A percentile compares a stretch with the other conserved stretches of the same genome.
phyloP scores from a whole-genome alignment of 2,113 vertebrate species.

The Oenanthe melanoleuca region DNA sequence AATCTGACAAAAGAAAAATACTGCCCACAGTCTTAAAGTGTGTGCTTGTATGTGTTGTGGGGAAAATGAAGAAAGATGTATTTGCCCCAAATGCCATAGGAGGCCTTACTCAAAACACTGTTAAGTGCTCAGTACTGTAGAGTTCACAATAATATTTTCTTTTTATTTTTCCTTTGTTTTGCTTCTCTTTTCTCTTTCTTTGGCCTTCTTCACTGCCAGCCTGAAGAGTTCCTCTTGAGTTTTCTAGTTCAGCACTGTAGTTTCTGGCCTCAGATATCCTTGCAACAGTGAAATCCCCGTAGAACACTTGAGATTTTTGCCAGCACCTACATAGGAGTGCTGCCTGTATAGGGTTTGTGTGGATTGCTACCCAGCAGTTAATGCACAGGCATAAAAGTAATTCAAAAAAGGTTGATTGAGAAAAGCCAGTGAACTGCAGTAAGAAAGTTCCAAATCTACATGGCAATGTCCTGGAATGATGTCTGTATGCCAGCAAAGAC shows the following conservation, averaged over 20 bases:
- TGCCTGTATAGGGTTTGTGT: background rate
- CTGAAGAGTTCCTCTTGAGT: background rate
- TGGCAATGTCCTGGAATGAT: background rate
- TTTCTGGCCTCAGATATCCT: background rate
- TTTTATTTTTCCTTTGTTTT: background rate
- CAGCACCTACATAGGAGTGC: background rate
- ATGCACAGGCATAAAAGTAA: background rate
- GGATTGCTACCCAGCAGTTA: background rate
- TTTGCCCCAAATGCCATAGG: background rate
- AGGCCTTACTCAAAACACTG: background rate
- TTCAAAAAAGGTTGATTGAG: background rate
- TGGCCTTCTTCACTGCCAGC: background rate
- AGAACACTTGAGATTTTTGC: background rate
- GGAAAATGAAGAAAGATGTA: background rate
- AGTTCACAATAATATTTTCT: background rate
- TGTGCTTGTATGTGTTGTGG: background rate
- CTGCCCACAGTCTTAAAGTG: background rate
- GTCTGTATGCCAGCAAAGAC: background rate
- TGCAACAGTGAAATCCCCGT: background rate
- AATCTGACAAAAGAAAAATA: background rate
- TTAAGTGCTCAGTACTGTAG: background rate
- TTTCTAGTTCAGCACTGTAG: background rate
- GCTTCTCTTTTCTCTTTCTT: background rate
- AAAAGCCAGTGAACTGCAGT: background rate
- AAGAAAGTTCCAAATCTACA: background rate